phyloP scores from a whole-genome alignment of 1,140 invertebrate genomes.

The Trachymyrmex cornetzi region DNA sequence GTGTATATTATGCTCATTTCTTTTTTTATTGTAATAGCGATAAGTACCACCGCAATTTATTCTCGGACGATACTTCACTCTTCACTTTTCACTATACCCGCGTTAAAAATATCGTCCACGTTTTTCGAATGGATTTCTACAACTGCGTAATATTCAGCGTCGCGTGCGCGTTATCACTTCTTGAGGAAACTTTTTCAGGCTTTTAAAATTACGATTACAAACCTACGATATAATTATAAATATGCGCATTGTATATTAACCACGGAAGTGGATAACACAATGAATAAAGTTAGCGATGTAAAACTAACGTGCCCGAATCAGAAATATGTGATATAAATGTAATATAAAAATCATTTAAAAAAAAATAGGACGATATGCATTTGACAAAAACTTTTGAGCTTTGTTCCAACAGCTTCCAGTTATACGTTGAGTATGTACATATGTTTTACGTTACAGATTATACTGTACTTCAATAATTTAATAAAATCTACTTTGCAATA shows the following conservation, averaged over 20 bases:
- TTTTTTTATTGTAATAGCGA: slow-evolving; percentile 49
- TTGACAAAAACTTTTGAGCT: neutral
- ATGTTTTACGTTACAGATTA: neutral
- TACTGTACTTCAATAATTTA: neutral
- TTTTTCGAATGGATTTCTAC: slow-evolving; percentile 29
- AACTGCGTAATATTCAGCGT: slow-evolving; percentile 10
- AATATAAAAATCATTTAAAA: slow-evolving; percentile 3
- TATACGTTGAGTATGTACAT: neutral
- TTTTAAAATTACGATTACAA: slow-evolving; percentile 7
- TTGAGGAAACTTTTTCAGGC: neutral
- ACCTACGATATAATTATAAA: slow-evolving; percentile 22
- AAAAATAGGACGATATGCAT: neutral
- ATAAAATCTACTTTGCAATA: slow-evolving; percentile 8
- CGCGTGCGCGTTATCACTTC: neutral
- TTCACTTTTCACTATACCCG: neutral
- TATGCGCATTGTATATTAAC: neutral
- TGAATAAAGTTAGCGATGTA: neutral
- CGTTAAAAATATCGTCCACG: slow-evolving; percentile 15
- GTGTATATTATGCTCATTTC: neutral
- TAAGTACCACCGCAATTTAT: slow-evolving; percentile 32
- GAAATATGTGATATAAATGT: neutral
- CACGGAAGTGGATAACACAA: neutral
- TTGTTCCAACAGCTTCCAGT: neutral
- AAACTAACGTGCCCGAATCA: neutral
- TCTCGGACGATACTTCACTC: slow-evolving; percentile 22